Evolutionary conservation across 1,140 invertebrate species (phyloP).

Genomic region (Agrilus planipennis): DNA sequence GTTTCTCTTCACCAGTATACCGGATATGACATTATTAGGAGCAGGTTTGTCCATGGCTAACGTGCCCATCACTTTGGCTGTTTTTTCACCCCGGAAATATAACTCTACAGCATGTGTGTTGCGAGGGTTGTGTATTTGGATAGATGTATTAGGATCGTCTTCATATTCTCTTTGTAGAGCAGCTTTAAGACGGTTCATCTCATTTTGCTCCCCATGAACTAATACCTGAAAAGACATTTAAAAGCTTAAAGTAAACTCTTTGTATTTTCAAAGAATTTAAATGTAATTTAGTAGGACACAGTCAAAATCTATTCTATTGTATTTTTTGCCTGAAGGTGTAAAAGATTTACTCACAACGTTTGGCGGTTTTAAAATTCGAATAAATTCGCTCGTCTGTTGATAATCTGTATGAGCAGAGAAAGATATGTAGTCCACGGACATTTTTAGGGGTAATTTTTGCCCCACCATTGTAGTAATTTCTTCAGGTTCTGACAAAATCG

Average conservation of each 20-base stretch:
- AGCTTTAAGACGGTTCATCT: slow-evolving; percentile 92
- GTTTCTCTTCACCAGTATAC: slow-evolving; percentile 92
- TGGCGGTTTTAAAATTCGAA: slow-evolving; percentile 83
- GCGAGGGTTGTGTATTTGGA: slow-evolving; percentile 89
- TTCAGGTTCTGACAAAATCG: slow-evolving; percentile 94
- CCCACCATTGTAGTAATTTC: slow-evolving; percentile 93
- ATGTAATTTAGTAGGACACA: neutral
- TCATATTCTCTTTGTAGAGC: slow-evolving; percentile 92
- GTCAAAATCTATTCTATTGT: slow-evolving; percentile 1
- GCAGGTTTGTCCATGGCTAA: slow-evolving; percentile 74
- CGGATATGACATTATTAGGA: slow-evolving; percentile 71
- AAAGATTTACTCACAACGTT: slow-evolving; percentile 70
- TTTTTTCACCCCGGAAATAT: slow-evolving; percentile 94
- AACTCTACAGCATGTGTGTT: slow-evolving; percentile 91
- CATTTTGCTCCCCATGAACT: slow-evolving; percentile 97
- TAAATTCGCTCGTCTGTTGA: slow-evolving; percentile 96
- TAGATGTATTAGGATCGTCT: slow-evolving; percentile 73
- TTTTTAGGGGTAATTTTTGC: slow-evolving; percentile 90
- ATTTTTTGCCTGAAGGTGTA: too few species aligned
- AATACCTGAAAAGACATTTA: slow-evolving; percentile 48
- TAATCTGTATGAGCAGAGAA: slow-evolving; percentile 99
- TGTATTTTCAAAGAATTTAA: too few species aligned
- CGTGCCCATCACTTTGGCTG: slow-evolving; percentile 92
- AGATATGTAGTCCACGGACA: slow-evolving; percentile 98
- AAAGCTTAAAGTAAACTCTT: too few species aligned